Base-by-base conservation (phyloP, 1,140 invertebrate species). In the Solenopsis fugax region DNA sequence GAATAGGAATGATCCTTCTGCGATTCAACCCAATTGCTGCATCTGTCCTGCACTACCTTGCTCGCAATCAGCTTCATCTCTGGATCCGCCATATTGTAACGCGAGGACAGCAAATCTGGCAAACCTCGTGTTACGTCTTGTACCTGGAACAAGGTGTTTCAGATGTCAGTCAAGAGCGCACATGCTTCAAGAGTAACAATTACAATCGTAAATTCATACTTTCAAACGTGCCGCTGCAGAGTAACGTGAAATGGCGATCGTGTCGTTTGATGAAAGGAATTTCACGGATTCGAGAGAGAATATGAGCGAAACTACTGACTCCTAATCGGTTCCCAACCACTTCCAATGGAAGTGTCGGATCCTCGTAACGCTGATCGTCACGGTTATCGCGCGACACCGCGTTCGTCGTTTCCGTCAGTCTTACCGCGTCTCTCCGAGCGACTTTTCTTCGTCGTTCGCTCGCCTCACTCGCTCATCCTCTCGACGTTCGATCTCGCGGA, bases 11-110 rank as follows among this genome's bases (percentile, higher is more conserved):
- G 34, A 41, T 92, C 56, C 34, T 90, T 88, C 13, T 95, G 92
- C 0, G 89, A 85, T 56, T 94, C 92, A 0, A 95, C 89, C 95
- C 95, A 95, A 0, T 90, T 80, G n/a, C 85, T 90, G 52, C 95
- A 95, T 72, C 92, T 91, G 34, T 93, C 90, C 62, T 93, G 89
- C 16, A 94, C 85, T 73, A 94, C 93, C 54, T 93, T 91, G n/a
- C 89, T 91, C 12, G 92, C 78, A 37, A 91, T 91, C 29, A 93
- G 56, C 2, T 91, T 92, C 60, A 81, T 89, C 56, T 81, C 87
- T 24, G 87, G 86, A 71, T 93, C 91, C 12, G 85, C 7, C 90
- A 91, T n/a, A n/a, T 88, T 9, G n/a, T 29, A 29, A 29, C 2
- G n/a, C 29, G 16, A 9, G 54, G 3, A 41, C 4, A 12, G 13